Conservation (phyloP, 2,888 invertebrate species). For the Drosophila tripunctata region DNA sequence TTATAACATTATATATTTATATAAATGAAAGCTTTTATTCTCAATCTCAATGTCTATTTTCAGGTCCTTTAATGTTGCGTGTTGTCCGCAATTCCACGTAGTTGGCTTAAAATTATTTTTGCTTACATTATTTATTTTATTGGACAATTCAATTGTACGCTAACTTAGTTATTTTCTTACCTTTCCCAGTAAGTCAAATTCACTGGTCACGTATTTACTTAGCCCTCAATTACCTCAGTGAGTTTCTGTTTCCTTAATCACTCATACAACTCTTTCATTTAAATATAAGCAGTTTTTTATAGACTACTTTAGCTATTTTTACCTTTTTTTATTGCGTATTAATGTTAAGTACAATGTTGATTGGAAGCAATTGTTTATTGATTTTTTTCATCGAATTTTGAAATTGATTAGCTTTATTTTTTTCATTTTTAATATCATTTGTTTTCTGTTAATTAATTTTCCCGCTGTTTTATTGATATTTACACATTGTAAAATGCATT, state of each 20-base stretch:
- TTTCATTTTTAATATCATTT: too few relatives aligned
- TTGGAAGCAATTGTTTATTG: too few relatives aligned
- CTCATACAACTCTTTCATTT: constrained; percentile 14
- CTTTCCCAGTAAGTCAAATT: constrained; percentile 22
- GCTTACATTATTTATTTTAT: constrained; percentile 43
- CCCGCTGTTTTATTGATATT: too few relatives aligned
- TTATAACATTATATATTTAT: background rate
- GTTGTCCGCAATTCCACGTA: constrained; percentile 20
- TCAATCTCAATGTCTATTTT: constrained; percentile 1
- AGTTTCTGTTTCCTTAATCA: constrained; percentile 20
- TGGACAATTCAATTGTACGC: constrained; percentile 40
- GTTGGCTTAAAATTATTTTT: constrained; percentile 16
- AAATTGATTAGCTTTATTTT: too few relatives aligned
- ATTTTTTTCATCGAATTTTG: too few relatives aligned
- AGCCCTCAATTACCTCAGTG: constrained; percentile 23
- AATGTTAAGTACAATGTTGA: too few relatives aligned
- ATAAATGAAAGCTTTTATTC: background rate
- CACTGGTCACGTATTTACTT: constrained; percentile 35
- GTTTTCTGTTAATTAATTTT: too few relatives aligned
- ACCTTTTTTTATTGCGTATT: too few relatives aligned
- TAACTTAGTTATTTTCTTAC: background rate
- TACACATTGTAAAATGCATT: too few relatives aligned
- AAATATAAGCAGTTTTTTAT: background rate
- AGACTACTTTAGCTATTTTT: background rate
- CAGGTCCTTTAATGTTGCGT: constrained; percentile 35